phyloP scores from a whole-genome alignment of 1,140 invertebrate genomes.

The Drosophila lacteicornis region DNA sequence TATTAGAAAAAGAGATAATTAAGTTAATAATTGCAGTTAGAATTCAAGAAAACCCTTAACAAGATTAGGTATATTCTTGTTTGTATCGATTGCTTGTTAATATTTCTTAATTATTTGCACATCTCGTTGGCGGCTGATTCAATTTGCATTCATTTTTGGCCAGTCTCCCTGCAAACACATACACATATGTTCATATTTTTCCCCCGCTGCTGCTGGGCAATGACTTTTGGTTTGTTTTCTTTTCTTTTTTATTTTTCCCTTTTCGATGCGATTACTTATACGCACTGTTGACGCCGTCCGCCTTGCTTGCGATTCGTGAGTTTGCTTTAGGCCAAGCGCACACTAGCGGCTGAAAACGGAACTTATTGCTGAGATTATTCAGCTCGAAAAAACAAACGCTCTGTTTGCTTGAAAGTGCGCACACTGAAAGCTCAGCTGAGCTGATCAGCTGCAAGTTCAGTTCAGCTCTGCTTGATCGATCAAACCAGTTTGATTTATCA shows the following conservation, averaged over 20 bases:
- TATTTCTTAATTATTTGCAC: conserved; percentile 32
- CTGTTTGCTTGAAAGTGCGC: no score
- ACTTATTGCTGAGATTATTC: no score
- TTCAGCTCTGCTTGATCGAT: no score
- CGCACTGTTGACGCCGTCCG: conserved; percentile 27
- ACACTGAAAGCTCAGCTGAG: no score
- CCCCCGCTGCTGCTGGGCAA: conserved; percentile 22
- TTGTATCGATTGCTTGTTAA: conserved; percentile 13
- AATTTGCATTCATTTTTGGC: conserved; percentile 36
- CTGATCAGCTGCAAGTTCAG: no score
- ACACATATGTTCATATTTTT: conserved; percentile 1
- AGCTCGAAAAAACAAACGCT: no score
- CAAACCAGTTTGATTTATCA: no score
- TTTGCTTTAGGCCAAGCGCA: no score
- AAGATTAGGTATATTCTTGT: neutral
- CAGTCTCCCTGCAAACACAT: conserved; percentile 13
- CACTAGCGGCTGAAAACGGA: no score
- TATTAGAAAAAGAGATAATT: neutral
- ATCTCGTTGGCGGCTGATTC: conserved; percentile 46
- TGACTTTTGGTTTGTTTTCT: conserved; percentile 43
- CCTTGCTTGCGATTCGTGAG: conserved; percentile 6
- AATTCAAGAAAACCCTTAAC: neutral
- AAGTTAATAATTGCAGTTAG: neutral
- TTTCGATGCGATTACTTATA: conserved; percentile 17
- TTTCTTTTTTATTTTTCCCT: neutral